A percentile compares a stretch with the other conserved stretches of the same genome.
phyloP scores from a whole-genome alignment of 1,140 invertebrate species.

The Dendrolimus punctatus region DNA sequence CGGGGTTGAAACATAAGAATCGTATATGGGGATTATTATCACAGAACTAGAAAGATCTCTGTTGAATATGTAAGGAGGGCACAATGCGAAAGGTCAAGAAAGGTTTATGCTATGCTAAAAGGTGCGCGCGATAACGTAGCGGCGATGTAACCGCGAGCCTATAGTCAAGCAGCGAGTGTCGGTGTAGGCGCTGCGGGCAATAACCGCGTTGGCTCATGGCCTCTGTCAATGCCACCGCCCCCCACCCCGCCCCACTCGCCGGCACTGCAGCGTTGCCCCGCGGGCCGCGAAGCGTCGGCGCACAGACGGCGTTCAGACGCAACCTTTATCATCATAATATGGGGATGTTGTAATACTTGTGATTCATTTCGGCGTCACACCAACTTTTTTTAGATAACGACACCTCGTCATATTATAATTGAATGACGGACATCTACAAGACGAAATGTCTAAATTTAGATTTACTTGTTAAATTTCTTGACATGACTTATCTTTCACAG shows the following conservation, averaged over 20 bases:
- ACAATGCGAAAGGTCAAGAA: slow-evolving; percentile 25
- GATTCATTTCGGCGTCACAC: too few species aligned
- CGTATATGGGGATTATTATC: too few species aligned
- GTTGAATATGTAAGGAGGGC: too few species aligned
- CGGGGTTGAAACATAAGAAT: too few species aligned
- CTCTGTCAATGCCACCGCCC: slow-evolving; percentile 56
- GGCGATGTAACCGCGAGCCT: slow-evolving; percentile 5
- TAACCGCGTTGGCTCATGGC: slow-evolving; percentile 59
- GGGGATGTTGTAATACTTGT: too few species aligned
- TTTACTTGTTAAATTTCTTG: too few species aligned
- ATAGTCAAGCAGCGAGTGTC: slow-evolving; percentile 10
- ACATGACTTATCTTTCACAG: too few species aligned
- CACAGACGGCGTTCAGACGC: slow-evolving; percentile 14
- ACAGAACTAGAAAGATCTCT: too few species aligned
- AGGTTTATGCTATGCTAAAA: slow-evolving; percentile 14
- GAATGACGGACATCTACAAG: too few species aligned
- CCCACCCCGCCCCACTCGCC: slow-evolving; percentile 17
- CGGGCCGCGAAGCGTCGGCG: slow-evolving; percentile 7
- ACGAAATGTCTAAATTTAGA: too few species aligned
- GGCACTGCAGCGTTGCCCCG: slow-evolving; percentile 5
- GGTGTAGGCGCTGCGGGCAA: slow-evolving; percentile 35
- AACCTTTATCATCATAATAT: slow-evolving; percentile 13
- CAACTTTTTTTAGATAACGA: too few species aligned
- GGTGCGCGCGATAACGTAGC: slow-evolving; percentile 3
- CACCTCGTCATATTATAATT: too few species aligned